phyloP scores from a whole-genome alignment of 30 jellyfish, hydroid and myxozoan species.

The Turritopsis rubra region DNA sequence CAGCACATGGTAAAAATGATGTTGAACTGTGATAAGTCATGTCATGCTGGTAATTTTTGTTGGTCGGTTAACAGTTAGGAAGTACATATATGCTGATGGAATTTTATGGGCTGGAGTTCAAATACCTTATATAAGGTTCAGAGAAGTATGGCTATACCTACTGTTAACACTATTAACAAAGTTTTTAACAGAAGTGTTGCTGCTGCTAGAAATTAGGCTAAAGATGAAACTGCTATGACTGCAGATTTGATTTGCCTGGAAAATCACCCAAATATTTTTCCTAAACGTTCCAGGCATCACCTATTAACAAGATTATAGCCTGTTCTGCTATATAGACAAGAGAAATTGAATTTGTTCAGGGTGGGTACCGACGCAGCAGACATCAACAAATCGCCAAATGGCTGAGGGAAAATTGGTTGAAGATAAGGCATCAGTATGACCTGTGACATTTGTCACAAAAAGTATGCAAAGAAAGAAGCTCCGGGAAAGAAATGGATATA shows the following conservation, averaged over 20 bases:
- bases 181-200: not conserved
- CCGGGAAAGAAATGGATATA: not conserved
- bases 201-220: not conserved
- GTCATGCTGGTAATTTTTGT: not conserved
- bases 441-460: conserved; percentile 5
- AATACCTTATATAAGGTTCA: conserved; percentile 3
- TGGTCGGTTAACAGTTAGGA: not conserved
- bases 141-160: conserved; percentile 5
- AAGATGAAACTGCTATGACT: not conserved
- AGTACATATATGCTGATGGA: not conserved
- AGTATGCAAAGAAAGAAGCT: not conserved
- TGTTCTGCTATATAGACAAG: conserved; percentile 6
- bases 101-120: not conserved
- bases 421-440: conserved; percentile 12
- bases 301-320: conserved; percentile 1
- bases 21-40: not conserved
- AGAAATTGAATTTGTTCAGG: not conserved
- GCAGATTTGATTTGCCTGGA: conserved; percentile 21
- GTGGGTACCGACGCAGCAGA: not conserved
- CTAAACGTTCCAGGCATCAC: not conserved
- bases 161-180: not conserved
- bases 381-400: conserved; percentile 20
- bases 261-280: conserved; percentile 19
- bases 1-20: not conserved
- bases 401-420: conserved; percentile 13